These are phyloP conservation scores for Epinotia demarniana DNA, from an alignment of 2,888 invertebrate genomes.

Conservation along the genomic window DNA sequence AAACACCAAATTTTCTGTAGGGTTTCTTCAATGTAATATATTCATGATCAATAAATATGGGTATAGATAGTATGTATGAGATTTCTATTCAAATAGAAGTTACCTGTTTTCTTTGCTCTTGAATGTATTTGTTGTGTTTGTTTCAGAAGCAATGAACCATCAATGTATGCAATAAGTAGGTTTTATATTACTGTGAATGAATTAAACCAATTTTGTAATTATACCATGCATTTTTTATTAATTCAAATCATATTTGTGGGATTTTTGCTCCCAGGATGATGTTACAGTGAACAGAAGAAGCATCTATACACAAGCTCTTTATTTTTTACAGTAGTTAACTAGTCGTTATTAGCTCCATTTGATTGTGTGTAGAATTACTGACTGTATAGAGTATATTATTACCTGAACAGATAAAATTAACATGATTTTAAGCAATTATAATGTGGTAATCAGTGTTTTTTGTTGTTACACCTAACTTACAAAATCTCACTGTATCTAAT, in stretches of 20 bases:
- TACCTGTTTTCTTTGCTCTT: background rate
- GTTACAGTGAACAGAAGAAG: background rate
- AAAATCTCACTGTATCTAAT: constrained; percentile 25
- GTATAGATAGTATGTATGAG: background rate
- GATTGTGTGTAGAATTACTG: background rate
- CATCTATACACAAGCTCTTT: background rate
- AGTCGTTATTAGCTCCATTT: background rate
- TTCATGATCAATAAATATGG: background rate
- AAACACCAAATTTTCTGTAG: too few relatives aligned
- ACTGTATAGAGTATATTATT: background rate
- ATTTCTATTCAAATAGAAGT: background rate
- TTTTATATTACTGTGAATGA: background rate
- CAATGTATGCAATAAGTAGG: constrained; percentile 2
- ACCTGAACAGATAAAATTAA: background rate
- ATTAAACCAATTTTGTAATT: background rate
- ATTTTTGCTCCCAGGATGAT: background rate
- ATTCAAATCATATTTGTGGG: constrained; percentile 11
- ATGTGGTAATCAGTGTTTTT: constrained; percentile 22
- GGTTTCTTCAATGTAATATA: background rate
- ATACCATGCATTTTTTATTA: background rate
- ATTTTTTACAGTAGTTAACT: background rate
- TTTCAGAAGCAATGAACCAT: background rate
- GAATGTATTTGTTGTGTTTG: background rate
- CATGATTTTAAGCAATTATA: constrained; percentile 17
- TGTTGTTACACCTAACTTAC: constrained; percentile 1